Evolutionary conservation across 2,113 vertebrate species (phyloP).

Genomic region (Narcine bancroftii): DNA sequence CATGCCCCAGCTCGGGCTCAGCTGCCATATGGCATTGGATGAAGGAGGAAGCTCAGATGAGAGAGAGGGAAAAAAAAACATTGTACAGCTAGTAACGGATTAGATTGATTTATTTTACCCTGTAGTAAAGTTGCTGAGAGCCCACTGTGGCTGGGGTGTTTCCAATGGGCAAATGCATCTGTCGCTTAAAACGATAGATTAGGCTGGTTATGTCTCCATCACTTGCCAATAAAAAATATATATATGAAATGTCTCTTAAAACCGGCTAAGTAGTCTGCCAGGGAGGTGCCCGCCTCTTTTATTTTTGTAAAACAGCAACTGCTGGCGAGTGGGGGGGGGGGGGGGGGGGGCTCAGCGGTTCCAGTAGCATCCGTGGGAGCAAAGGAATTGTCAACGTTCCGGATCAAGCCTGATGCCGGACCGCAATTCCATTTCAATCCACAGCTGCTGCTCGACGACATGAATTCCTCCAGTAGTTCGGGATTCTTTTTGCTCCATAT

Average conservation of each 20-base stretch:
- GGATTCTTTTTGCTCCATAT: no score
- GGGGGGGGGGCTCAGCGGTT: no score
- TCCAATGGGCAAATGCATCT: constrained; percentile 40
- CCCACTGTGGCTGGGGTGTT: constrained; percentile 40
- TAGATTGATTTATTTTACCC: constrained; percentile 66
- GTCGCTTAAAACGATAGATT: constrained; percentile 41
- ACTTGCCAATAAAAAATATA: background rate
- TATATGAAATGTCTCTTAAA: background rate
- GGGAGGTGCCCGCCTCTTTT: constrained; percentile 41
- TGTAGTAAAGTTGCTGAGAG: constrained; percentile 40
- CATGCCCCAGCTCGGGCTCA: constrained; percentile 61
- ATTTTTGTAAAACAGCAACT: no score
- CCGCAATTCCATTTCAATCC: no score
- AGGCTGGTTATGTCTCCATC: background rate
- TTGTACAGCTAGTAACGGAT: constrained; percentile 50
- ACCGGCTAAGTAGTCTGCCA: background rate
- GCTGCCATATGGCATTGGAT: constrained; percentile 83
- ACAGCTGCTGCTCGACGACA: no score
- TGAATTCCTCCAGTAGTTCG: no score
- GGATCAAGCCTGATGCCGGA: no score
- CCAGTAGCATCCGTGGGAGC: no score
- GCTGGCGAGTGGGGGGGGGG: no score
- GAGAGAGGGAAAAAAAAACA: constrained; percentile 51
- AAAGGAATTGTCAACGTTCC: no score
- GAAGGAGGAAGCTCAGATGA: constrained; percentile 52